These are phyloP conservation scores for Pseudomyrmex flavicornis DNA, from an alignment of 1,140 invertebrate species.

Conservation along the genomic window DNA sequence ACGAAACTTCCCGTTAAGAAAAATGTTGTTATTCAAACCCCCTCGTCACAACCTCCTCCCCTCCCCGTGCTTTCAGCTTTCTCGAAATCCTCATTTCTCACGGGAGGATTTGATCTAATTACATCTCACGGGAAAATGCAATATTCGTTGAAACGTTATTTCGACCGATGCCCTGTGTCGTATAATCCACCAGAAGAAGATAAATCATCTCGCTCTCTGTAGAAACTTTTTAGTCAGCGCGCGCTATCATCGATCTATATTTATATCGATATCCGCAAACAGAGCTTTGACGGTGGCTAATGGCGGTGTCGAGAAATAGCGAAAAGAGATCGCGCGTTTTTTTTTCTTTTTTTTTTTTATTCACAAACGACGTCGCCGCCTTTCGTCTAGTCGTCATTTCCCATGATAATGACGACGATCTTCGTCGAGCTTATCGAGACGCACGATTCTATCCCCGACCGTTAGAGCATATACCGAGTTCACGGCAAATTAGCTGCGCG, in stretches of 20 bases:
- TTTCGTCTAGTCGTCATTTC: background rate
- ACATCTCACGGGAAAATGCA: constrained; percentile 16
- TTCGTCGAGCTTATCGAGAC: constrained; percentile 28
- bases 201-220: constrained; percentile 42
- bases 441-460: constrained; percentile 24
- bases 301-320: constrained; percentile 46
- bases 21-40: background rate
- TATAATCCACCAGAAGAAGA: constrained; percentile 10
- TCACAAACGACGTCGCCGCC: constrained; percentile 9
- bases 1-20: no score
- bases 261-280: constrained; percentile 49
- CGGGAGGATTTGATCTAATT: constrained; percentile 14
- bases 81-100: constrained; percentile 28
- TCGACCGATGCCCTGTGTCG: constrained; percentile 34
- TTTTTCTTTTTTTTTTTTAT: background rate
- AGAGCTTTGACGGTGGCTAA: constrained; percentile 18
- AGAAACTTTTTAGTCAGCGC: constrained; percentile 11
- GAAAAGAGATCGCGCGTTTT: constrained; percentile 7
- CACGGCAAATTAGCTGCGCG: constrained; percentile 54
- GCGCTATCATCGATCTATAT: background rate
- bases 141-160: constrained; percentile 31
- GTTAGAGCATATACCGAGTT: constrained; percentile 53
- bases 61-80: constrained; percentile 11
- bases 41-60: background rate
- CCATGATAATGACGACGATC: background rate